These are phyloP conservation scores for Catonia carolina DNA, from an alignment of 2,888 invertebrate genomes.

Conservation along the genomic window DNA sequence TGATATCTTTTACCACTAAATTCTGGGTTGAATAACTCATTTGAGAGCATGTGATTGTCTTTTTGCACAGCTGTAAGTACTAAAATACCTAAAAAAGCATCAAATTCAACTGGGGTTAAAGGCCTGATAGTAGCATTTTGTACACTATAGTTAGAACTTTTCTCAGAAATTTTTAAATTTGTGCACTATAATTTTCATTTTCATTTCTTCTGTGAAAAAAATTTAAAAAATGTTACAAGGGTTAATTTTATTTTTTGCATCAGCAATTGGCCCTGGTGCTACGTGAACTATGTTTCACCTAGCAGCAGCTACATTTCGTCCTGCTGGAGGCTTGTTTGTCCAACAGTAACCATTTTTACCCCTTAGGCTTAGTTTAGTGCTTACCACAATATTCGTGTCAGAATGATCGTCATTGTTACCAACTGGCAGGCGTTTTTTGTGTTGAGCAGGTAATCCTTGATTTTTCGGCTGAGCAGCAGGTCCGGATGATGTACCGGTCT, in stretches of 20 bases:
- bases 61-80: constrained; percentile 14
- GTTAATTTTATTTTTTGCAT: constrained; percentile 9
- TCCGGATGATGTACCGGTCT: too few species aligned
- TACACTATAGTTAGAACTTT: constrained; percentile 1
- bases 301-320: not conserved
- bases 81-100: constrained; percentile 5
- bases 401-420: too few species aligned
- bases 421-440: too few species aligned
- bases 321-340: constrained; percentile 6
- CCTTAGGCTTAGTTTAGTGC: not conserved
- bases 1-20: constrained; percentile 2
- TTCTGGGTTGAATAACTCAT: constrained; percentile 12
- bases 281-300: constrained; percentile 5
- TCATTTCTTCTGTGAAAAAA: constrained; percentile 8
- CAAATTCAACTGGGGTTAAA: not conserved
- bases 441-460: too few species aligned
- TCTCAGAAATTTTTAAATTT: not conserved
- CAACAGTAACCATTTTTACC: constrained; percentile 6
- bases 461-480: too few species aligned
- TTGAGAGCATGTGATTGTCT: constrained; percentile 4
- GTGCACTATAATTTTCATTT: constrained; percentile 9
- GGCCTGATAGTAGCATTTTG: not conserved
- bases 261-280: too few species aligned
- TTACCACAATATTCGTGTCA: constrained; percentile 1
- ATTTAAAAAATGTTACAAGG: not conserved